phyloP scores from a whole-genome alignment of 1,140 invertebrate genomes.

The Drosophila nannoptera region DNA sequence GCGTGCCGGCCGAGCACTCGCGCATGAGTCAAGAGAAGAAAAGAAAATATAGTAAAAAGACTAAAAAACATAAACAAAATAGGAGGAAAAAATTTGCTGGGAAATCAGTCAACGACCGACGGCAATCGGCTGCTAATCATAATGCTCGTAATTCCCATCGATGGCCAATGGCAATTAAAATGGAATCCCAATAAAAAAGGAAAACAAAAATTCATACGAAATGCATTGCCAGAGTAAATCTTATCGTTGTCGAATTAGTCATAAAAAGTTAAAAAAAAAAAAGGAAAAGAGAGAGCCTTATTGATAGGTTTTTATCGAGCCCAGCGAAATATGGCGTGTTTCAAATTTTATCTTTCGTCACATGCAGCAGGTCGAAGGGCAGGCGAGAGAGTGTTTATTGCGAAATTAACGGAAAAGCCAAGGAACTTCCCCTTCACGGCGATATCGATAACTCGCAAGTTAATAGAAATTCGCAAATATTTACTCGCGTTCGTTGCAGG shows the following conservation, averaged over 20 bases:
- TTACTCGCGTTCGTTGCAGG: too few relatives aligned
- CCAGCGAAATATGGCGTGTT: constrained; percentile 20
- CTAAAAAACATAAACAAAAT: neutral
- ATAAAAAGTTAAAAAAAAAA: constrained; percentile 33
- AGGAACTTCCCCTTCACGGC: neutral
- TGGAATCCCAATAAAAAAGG: constrained; percentile 13
- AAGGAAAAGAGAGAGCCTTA: constrained; percentile 6
- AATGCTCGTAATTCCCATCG: constrained; percentile 1
- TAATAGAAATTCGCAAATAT: too few relatives aligned
- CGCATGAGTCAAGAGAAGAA: constrained; percentile 5
- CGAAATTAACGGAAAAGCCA: neutral
- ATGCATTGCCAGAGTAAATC: constrained; percentile 12
- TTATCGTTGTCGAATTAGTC: constrained; percentile 44
- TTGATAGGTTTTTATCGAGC: neutral
- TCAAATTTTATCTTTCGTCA: neutral
- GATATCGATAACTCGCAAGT: too few relatives aligned
- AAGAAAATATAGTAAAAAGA: too few relatives aligned
- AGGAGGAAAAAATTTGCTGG: neutral
- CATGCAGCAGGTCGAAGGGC: neutral
- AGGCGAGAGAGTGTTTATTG: too few relatives aligned
- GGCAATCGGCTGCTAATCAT: constrained; percentile 11
- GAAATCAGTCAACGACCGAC: constrained; percentile 28
- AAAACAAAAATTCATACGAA: neutral
- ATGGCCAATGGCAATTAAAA: constrained; percentile 14
- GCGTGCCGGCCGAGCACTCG: constrained; percentile 14